Percentiles rank a stretch among this genome's conserved stretches.
phyloP scores from a whole-genome alignment of 2,113 vertebrate species.

The Mus spicilegus region DNA sequence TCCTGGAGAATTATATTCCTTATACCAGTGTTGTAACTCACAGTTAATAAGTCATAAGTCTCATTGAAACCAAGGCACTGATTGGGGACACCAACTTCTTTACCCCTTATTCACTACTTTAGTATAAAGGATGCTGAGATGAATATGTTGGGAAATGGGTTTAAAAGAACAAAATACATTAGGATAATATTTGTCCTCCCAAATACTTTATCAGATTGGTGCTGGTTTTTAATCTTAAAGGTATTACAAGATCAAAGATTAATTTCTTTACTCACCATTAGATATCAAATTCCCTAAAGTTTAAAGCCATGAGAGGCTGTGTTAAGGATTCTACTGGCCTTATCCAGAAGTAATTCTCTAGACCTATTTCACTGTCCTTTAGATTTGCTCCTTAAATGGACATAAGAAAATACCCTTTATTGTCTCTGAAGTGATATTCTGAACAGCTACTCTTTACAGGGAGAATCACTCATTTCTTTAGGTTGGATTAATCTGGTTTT shows the following conservation, averaged over 20 bases:
- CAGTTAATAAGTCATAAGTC: too few relatives aligned
- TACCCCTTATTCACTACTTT: background rate
- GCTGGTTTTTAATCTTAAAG: background rate
- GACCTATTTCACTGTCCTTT: background rate
- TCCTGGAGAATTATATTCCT: too few relatives aligned
- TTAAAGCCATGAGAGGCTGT: background rate
- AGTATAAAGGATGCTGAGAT: background rate
- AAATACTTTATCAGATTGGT: too few relatives aligned
- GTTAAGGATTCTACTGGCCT: background rate
- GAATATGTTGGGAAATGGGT: background rate
- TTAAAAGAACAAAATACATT: background rate
- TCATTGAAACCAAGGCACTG: too few relatives aligned
- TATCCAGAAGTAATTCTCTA: background rate
- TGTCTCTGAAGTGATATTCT: background rate
- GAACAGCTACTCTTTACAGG: too few relatives aligned
- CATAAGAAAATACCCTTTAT: background rate
- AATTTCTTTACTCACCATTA: background rate
- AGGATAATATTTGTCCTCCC: background rate
- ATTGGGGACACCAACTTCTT: background rate
- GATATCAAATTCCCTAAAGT: background rate
- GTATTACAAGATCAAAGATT: background rate
- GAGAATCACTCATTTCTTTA: background rate
- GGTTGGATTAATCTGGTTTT: background rate
- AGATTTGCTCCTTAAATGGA: background rate
- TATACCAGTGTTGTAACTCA: too few relatives aligned